These are phyloP conservation scores for Mycteria americana DNA, from an alignment of 2,797 vertebrate genomes.

Conservation along the genomic window DNA sequence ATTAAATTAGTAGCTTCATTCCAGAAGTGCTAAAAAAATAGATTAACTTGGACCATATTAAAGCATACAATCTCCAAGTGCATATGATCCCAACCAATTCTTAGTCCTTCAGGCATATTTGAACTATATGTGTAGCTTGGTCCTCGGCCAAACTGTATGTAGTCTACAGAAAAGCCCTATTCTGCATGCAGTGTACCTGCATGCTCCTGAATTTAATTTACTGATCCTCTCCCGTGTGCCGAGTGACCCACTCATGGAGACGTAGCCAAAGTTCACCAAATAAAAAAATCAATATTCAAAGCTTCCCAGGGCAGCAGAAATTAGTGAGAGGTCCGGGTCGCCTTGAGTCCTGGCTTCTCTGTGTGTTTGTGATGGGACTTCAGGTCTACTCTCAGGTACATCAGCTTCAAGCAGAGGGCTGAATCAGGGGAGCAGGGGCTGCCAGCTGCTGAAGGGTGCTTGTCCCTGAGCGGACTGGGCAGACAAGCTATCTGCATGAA, in stretches of 20 bases:
- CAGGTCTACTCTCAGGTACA: neutral
- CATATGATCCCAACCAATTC: neutral
- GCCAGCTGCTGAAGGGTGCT: neutral
- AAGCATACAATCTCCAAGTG: neutral
- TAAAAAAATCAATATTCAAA: neutral
- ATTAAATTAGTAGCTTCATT: neutral
- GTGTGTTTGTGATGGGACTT: no score
- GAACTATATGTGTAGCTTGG: neutral
- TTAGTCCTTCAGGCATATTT: neutral
- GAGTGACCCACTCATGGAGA: rapidly evolving
- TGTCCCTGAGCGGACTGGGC: no score
- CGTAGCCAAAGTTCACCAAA: neutral
- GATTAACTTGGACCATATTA: rapidly evolving
- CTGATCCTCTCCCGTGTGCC: neutral
- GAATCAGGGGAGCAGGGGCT: neutral
- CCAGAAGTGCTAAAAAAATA: neutral
- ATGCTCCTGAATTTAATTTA: neutral
- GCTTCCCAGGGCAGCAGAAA: neutral
- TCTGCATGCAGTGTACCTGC: rapidly evolving
- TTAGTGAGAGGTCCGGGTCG: no score
- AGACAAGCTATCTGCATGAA: neutral
- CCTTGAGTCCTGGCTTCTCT: neutral
- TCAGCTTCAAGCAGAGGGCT: no score
- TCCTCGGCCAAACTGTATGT: neutral
- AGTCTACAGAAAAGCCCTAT: neutral